phyloP scores from a whole-genome alignment of 2,797 vertebrate species.

The Acanthiza pusilla region DNA sequence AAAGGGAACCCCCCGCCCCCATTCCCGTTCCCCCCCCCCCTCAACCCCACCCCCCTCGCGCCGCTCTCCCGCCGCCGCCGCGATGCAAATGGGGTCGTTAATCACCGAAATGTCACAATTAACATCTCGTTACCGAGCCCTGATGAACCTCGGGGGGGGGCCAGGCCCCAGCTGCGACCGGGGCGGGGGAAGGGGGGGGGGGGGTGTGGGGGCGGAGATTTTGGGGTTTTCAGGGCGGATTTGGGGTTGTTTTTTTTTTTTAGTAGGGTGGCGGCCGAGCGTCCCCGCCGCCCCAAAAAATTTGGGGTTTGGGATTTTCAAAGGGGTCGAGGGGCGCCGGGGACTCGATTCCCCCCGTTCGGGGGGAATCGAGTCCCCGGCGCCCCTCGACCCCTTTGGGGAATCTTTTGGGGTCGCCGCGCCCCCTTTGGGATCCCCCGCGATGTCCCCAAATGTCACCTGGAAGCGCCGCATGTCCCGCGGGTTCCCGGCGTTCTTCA shows the following conservation, averaged over 20 bases:
- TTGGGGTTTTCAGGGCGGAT: background rate
- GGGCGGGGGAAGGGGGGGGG: background rate
- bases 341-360: too few relatives aligned
- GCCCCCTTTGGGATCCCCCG: background rate
- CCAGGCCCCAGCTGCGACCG: background rate
- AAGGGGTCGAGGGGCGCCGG: too few relatives aligned
- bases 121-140: background rate
- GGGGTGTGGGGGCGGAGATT: background rate
- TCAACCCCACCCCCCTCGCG: too few relatives aligned
- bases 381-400: background rate
- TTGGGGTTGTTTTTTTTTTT: background rate
- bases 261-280: background rate
- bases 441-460: background rate
- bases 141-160: background rate
- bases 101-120: background rate
- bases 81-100: background rate
- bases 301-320: too few relatives aligned
- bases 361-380: background rate
- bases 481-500: conserved; percentile 95
- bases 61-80: background rate
- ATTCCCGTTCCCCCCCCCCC: too few relatives aligned
- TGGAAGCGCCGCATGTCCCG: conserved; percentile 90
- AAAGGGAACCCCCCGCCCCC: too few relatives aligned
- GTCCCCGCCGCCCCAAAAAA: too few relatives aligned
- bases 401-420: background rate